Evolutionary conservation across 2,888 invertebrate species (phyloP).

Genomic region (Idaea aversata): DNA sequence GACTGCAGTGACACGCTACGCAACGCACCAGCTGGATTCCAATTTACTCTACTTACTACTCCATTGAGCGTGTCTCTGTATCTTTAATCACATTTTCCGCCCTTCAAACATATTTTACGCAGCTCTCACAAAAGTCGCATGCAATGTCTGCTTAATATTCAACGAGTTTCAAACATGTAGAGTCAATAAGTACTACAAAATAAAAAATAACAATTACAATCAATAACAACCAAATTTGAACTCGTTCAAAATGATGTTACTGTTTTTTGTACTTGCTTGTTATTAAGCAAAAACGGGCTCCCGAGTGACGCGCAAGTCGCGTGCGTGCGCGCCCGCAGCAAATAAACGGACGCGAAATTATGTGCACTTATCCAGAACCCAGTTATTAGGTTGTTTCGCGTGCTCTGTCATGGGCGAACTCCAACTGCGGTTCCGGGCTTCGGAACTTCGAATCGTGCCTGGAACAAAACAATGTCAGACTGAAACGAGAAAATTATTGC

Average conservation of each 20-base stretch:
- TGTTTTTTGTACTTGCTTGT: constrained; percentile 16
- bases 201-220: background rate
- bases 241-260: constrained; percentile 46
- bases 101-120: background rate
- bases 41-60: constrained; percentile 41
- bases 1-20: constrained; percentile 39
- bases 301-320: constrained; percentile 60
- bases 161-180: background rate
- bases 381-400: constrained; percentile 59
- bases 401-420: constrained; percentile 48
- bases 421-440: constrained; percentile 31
- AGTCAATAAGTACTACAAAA: background rate
- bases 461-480: background rate
- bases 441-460: constrained; percentile 13
- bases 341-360: constrained; percentile 69
- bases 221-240: background rate
- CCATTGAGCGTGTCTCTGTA: constrained; percentile 5
- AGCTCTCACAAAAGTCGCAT: background rate
- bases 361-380: constrained; percentile 63
- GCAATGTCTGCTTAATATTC: background rate
- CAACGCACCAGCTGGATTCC: constrained; percentile 44
- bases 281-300: constrained; percentile 42
- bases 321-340: constrained; percentile 71
- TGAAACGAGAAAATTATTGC: background rate
- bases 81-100: constrained; percentile 16